Percentiles rank a stretch among this genome's conserved stretches.
Evolutionary conservation across 2,888 invertebrate genomes (phyloP).

Genomic region (Drosophila stalkeri): DNA sequence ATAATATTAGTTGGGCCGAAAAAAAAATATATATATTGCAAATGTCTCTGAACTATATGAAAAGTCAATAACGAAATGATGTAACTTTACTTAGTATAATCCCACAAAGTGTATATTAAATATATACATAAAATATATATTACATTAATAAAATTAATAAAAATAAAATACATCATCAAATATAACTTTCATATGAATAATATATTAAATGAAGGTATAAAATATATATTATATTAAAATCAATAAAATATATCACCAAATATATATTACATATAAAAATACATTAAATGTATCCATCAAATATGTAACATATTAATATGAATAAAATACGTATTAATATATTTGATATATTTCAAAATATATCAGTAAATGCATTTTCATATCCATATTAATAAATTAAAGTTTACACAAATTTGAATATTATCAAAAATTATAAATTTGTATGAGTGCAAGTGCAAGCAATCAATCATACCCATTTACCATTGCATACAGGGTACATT

Average conservation of each 20-base stretch:
- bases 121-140: background rate
- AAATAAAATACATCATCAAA: background rate
- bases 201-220: too few species aligned
- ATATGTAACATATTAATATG: too few species aligned
- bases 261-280: too few species aligned
- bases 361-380: background rate
- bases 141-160: background rate
- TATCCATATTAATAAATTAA: too few species aligned
- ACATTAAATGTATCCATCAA: too few species aligned
- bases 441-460: too few species aligned
- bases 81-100: background rate
- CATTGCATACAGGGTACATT: background rate
- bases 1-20: rapidly evolving
- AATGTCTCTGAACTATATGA: background rate
- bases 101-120: background rate
- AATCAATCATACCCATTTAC: background rate
- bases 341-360: background rate
- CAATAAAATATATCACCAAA: background rate
- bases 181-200: too few species aligned
- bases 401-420: background rate
- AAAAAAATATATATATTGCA: background rate
- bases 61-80: background rate
- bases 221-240: background rate
- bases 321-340: too few species aligned
- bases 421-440: background rate